phyloP scores from a whole-genome alignment of 64 coral and sea anemone species.

The Hydrozoanthus tunicans region DNA sequence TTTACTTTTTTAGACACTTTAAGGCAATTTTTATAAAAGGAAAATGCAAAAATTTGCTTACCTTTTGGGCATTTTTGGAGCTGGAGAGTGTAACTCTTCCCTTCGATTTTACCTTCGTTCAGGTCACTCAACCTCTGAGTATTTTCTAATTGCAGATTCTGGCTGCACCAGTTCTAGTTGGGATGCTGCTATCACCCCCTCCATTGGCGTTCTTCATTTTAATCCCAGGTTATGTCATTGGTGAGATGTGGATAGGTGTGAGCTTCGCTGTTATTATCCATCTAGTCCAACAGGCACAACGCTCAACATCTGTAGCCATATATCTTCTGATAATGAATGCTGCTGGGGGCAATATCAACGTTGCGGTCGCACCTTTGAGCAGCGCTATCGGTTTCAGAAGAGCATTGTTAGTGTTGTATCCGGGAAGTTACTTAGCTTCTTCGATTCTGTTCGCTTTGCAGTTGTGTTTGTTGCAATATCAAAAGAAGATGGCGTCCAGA shows the following conservation, averaged over 20 bases:
- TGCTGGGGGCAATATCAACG: slow-evolving; percentile 30
- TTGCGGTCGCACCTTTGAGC: slow-evolving; percentile 5
- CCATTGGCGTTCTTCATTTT: slow-evolving; percentile 13
- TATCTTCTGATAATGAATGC: slow-evolving; percentile 17
- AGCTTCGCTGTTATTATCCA: slow-evolving; percentile 9
- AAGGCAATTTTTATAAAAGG: too few relatives aligned
- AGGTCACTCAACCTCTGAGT: too few relatives aligned
- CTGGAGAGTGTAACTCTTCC: too few relatives aligned
- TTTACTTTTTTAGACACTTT: too few relatives aligned
- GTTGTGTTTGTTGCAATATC: background rate
- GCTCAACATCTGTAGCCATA: background rate
- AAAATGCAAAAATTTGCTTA: too few relatives aligned
- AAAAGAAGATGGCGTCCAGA: background rate
- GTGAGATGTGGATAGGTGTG: slow-evolving; percentile 28
- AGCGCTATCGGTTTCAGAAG: background rate
- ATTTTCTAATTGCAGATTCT: background rate
- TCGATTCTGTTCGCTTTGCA: background rate
- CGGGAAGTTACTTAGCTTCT: background rate
- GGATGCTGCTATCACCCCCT: background rate
- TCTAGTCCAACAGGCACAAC: background rate
- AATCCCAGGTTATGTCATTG: background rate
- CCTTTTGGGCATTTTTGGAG: too few relatives aligned
- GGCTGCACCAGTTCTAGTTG: background rate
- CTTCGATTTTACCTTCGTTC: too few relatives aligned
- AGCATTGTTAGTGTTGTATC: background rate